Base-by-base conservation (phyloP, 1,140 invertebrate species). In the Plodia interpunctella region DNA sequence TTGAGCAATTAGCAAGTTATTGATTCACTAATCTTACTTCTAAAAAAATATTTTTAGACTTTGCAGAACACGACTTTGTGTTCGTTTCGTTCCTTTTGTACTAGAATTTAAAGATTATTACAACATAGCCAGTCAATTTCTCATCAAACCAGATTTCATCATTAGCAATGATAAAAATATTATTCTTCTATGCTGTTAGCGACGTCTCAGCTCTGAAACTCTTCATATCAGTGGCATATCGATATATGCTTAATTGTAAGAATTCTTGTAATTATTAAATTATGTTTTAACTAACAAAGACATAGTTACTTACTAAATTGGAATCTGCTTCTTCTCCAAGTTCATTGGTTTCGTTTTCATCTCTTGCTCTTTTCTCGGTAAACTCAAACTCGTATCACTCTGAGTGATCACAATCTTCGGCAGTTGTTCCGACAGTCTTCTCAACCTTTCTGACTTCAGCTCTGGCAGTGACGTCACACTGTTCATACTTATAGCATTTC, bases 391-490 rank as follows among this genome's bases (percentile, higher is more conserved):
- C 0, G 74, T 74, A 61, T 71, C 79, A 58, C 86, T 87, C 32
- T 86, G 74, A 0, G 86, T 88, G 57, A 88, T 88, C 13, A 87
- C 78, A 21, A 88, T 88, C 56, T 82, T 88, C 5, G 86, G 86
- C 17, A 87, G 32, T 38, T 84, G 82, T 56, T 78, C 68, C 0
- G 86, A 88, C 8, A 88, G 52, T 56, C 76, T 81, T 10, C 83
- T 68, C 11, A 87, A 58, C 57, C 86, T 78, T n/a, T 79, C 75
- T 1, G 83, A 86, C 55, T 72, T 80, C 0, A 62, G 58, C 30
- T 78, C 75, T 25, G 62, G 32, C 18, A 74, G 17, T n/a, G 72
- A 72, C 13, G 70, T 63, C 8, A 75, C 20, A 68, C 76, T 78
- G 13, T 72, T 64, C 5, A 76, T 21, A 66, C 75, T 77, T 65